Percentiles rank a stretch among this genome's conserved stretches.
Evolutionary conservation across 2,797 vertebrate species (phyloP).

Genomic region (Acanthurus lineatus): DNA sequence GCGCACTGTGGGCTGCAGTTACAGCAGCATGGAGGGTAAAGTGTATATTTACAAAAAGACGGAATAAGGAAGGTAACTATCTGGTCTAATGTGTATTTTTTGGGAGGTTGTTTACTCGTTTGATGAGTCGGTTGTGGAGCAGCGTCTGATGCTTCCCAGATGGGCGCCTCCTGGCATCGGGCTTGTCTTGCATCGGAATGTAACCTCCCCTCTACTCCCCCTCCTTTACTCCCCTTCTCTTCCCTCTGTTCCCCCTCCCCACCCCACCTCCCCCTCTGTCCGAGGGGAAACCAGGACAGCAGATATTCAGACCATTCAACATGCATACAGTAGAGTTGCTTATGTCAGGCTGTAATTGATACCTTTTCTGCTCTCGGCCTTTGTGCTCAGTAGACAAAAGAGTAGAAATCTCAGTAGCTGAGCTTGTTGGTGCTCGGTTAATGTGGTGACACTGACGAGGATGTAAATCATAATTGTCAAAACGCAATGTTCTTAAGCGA

Average conservation of each 20-base stretch:
- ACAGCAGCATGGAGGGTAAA: background rate
- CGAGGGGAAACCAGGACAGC: constrained; percentile 72
- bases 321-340: constrained; percentile 29
- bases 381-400: constrained; percentile 41
- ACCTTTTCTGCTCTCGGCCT: background rate
- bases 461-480: background rate
- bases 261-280: constrained; percentile 20
- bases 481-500: background rate
- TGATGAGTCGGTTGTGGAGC: constrained; percentile 41
- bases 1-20: background rate
- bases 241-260: constrained; percentile 11
- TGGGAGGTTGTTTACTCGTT: constrained; percentile 63
- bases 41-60: constrained; percentile 1
- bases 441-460: background rate
- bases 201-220: constrained; percentile 52
- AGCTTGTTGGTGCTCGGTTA: background rate
- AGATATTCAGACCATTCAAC: constrained; percentile 34
- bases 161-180: constrained; percentile 74
- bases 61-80: background rate
- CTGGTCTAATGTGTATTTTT: constrained; percentile 21
- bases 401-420: background rate
- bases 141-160: constrained; percentile 76
- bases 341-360: constrained; percentile 38
- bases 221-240: constrained; percentile 32
- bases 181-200: constrained; percentile 73